phyloP scores from a whole-genome alignment of 2,797 vertebrate genomes.

The Chaetodon trifasciatus region DNA sequence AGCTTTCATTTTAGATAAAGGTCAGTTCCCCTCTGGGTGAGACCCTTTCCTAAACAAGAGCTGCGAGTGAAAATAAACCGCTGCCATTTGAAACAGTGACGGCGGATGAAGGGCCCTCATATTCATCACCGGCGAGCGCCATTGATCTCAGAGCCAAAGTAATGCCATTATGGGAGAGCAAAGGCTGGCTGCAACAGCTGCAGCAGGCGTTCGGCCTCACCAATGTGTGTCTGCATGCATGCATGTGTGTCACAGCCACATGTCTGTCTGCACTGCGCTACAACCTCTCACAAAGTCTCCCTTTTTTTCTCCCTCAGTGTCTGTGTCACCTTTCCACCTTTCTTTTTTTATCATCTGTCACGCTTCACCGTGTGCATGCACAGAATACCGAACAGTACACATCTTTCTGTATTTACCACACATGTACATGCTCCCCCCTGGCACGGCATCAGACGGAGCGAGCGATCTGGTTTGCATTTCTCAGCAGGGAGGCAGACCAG shows the following conservation, averaged over 20 bases:
- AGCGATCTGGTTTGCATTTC: slow-evolving; percentile 67
- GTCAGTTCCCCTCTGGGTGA: slow-evolving; percentile 46
- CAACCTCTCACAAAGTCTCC: slow-evolving; percentile 14
- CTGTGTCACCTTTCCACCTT: slow-evolving; percentile 35
- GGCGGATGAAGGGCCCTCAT: slow-evolving; percentile 31
- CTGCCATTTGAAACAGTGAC: slow-evolving; percentile 43
- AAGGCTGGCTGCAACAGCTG: slow-evolving; percentile 47
- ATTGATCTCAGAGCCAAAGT: slow-evolving; percentile 64
- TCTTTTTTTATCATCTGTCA: slow-evolving; percentile 30
- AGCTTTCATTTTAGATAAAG: slow-evolving; percentile 52
- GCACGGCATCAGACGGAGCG: slow-evolving; percentile 32
- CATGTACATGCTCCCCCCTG: slow-evolving; percentile 39
- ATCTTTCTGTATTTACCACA: slow-evolving; percentile 55
- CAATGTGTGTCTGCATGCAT: slow-evolving; percentile 1
- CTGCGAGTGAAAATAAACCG: slow-evolving; percentile 50
- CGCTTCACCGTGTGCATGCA: slow-evolving; percentile 30
- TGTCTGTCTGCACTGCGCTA: slow-evolving; percentile 4
- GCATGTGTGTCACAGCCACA: slow-evolving; percentile 13
- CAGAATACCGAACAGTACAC: slow-evolving; percentile 25
- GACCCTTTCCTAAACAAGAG: slow-evolving; percentile 41
- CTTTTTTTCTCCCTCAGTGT: slow-evolving; percentile 16
- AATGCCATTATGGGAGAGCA: slow-evolving; percentile 15
- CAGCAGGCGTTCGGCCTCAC: slow-evolving; percentile 32
- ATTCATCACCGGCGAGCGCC: slow-evolving; percentile 41
- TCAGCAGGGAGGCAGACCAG: slow-evolving; percentile 49